phyloP scores from a whole-genome alignment of 2,113 vertebrate genomes.

The Syngnathus floridae region DNA sequence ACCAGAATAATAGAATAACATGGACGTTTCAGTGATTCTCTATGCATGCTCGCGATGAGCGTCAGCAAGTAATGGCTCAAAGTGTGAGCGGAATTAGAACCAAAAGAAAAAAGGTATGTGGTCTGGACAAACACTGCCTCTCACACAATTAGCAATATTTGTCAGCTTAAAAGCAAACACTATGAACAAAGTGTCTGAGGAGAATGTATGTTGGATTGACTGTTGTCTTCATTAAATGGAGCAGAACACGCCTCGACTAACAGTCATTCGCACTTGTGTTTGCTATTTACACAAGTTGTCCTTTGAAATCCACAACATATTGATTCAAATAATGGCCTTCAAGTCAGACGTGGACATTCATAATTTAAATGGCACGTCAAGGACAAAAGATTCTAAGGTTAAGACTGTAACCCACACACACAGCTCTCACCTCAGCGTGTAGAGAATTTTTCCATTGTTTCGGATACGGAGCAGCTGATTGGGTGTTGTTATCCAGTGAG shows the following conservation, averaged over 20 bases:
- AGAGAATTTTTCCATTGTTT: slow-evolving; percentile 96
- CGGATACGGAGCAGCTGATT: slow-evolving; percentile 95
- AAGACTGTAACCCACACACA: neutral
- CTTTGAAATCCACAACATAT: slow-evolving; percentile 14
- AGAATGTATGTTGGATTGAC: neutral
- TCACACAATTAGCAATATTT: neutral
- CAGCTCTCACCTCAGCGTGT: slow-evolving; percentile 81
- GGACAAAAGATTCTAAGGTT: neutral
- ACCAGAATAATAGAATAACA: no score
- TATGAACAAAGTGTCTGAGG: neutral
- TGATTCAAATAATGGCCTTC: neutral
- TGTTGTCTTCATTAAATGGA: slow-evolving; percentile 4
- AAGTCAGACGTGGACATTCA: slow-evolving; percentile 5
- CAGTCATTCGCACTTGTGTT: neutral
- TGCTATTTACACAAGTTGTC: slow-evolving; percentile 15
- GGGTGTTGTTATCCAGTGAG: slow-evolving; percentile 95
- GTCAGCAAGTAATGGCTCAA: neutral
- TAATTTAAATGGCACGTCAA: slow-evolving; percentile 17
- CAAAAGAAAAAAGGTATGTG: neutral
- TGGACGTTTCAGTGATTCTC: neutral
- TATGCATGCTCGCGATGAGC: neutral
- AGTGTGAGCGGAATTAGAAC: neutral
- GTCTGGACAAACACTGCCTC: neutral
- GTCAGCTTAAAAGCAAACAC: neutral
- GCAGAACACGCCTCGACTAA: slow-evolving; percentile 7